phyloP scores from a whole-genome alignment of 1,140 invertebrate genomes.

The Eumeta japonica region DNA sequence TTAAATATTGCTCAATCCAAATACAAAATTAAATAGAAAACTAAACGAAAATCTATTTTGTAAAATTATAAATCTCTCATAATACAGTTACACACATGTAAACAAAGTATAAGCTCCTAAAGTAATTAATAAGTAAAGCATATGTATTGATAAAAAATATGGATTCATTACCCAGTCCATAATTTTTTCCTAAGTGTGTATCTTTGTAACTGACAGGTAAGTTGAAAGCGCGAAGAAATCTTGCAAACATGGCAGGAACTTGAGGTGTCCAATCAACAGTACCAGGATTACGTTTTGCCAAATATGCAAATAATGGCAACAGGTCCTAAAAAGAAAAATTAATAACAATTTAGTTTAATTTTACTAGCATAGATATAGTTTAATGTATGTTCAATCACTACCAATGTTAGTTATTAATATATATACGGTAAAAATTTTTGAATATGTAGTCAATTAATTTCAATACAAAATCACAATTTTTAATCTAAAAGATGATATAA shows the following conservation, averaged over 20 bases:
- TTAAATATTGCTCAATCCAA: not conserved
- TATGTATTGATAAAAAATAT: not conserved
- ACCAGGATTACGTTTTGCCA: constrained; percentile 77
- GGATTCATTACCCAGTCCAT: constrained; percentile 30
- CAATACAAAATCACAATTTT: not conserved
- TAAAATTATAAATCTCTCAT: no score
- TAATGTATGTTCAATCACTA: not conserved
- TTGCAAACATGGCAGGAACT: constrained; percentile 78
- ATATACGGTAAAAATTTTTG: not conserved
- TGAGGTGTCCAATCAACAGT: constrained; percentile 86
- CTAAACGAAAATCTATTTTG: no score
- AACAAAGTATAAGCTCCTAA: not conserved
- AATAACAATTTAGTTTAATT: constrained; percentile 3
- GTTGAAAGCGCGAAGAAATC: constrained; percentile 74
- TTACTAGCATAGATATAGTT: not conserved
- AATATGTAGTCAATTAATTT: not conserved
- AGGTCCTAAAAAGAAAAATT: constrained; percentile 62
- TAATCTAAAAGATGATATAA: no score
- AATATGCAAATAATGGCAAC: constrained; percentile 69
- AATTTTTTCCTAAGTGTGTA: constrained; percentile 29
- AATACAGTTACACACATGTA: no score
- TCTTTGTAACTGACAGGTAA: constrained; percentile 76
- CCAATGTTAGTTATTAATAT: not conserved
- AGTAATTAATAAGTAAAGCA: not conserved
- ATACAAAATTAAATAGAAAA: no score